Percentiles rank a stretch among this genome's conserved stretches.
Conservation (phyloP, 1,140 invertebrate species). For the Thaumatotibia leucotreta region DNA sequence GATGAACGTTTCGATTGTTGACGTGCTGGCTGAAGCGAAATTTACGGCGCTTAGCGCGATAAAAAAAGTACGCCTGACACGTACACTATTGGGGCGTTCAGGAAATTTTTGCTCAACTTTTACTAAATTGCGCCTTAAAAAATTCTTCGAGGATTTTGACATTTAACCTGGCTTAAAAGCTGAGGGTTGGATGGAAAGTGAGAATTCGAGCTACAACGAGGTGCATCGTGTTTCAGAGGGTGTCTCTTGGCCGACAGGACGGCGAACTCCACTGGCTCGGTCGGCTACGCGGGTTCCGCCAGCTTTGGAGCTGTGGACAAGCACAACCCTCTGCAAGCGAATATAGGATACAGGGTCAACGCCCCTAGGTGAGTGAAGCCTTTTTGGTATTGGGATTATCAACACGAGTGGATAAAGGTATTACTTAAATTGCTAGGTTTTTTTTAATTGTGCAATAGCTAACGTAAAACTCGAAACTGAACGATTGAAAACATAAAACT, state of each 20-base stretch:
- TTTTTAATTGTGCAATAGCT: too few species aligned
- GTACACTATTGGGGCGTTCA: conserved; percentile 20
- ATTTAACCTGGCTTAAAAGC: not conserved
- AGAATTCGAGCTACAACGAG: conserved; percentile 39
- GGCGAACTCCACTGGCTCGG: conserved; percentile 66
- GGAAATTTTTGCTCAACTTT: not conserved
- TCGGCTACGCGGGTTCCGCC: conserved; percentile 55
- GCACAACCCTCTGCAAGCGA: conserved; percentile 60
- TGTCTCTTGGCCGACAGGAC: conserved; percentile 61
- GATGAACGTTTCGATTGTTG: conserved; percentile 56
- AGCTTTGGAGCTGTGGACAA: conserved; percentile 68
- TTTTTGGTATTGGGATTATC: not conserved
- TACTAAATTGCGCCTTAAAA: not conserved
- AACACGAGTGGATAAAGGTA: not conserved
- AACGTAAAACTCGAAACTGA: too few species aligned
- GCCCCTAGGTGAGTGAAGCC: conserved; percentile 58
- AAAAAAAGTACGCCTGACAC: conserved; percentile 33
- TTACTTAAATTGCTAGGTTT: too few species aligned
- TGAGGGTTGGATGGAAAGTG: not conserved
- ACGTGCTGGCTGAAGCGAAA: conserved; percentile 42
- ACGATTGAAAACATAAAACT: too few species aligned
- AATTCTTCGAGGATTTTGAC: not conserved
- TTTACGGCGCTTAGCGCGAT: conserved; percentile 44
- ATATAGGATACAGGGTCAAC: conserved; percentile 68
- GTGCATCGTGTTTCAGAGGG: conserved; percentile 66